A percentile compares a stretch with the other conserved stretches of the same genome.
phyloP scores from a whole-genome alignment of 2,888 invertebrate genomes.

The Lutraria lutraria region DNA sequence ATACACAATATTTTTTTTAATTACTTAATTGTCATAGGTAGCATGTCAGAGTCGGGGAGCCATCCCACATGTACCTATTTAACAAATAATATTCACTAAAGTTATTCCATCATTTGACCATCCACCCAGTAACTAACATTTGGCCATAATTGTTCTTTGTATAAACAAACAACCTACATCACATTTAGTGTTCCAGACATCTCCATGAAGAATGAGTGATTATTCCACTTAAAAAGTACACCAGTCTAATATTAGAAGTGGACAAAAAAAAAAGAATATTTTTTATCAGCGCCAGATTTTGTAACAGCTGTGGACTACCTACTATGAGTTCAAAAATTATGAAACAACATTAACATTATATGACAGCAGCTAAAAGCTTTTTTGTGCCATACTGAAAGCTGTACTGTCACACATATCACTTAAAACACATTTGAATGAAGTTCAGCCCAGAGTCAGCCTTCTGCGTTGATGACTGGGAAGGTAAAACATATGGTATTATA shows the following conservation, averaged over 20 bases:
- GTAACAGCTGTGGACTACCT: conserved; percentile 1
- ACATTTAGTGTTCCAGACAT: background rate
- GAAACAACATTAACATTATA: background rate
- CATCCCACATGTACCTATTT: too few species aligned
- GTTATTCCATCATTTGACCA: too few species aligned
- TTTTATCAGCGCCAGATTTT: background rate
- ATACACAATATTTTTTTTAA: too few species aligned
- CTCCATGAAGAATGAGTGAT: background rate
- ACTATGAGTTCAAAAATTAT: conserved; percentile 1
- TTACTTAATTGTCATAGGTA: too few species aligned
- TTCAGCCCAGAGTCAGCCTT: background rate
- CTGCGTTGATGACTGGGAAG: background rate
- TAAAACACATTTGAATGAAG: background rate
- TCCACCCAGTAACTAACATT: too few species aligned
- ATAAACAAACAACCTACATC: too few species aligned
- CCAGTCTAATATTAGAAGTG: background rate
- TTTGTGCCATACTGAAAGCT: background rate
- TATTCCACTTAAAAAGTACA: background rate
- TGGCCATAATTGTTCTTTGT: too few species aligned
- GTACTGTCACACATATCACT: background rate
- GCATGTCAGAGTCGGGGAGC: too few species aligned
- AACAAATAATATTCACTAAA: too few species aligned
- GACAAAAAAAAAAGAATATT: background rate
- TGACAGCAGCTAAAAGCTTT: conserved; percentile 21
- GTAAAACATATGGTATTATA: too few species aligned